Percentiles rank a stretch among this genome's conserved stretches.
Evolutionary conservation across 2,113 vertebrate species (phyloP).

Genomic region (Peromyscus leucopus): DNA sequence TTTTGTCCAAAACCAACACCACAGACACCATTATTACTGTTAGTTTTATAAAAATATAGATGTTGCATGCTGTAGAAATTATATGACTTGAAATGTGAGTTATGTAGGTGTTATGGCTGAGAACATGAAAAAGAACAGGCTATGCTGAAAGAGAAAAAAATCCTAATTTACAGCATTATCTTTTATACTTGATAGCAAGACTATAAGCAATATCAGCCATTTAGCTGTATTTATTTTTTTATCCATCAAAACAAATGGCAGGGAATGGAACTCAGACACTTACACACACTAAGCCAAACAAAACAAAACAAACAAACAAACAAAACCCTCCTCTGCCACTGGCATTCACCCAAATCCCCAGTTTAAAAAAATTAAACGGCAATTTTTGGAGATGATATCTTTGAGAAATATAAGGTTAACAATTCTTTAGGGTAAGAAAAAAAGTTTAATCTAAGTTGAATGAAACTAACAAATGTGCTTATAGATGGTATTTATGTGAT

Average conservation of each 20-base stretch:
- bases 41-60: neutral
- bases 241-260: neutral
- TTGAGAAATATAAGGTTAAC: neutral
- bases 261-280: neutral
- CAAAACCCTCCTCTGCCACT: neutral
- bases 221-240: neutral
- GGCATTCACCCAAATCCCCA: neutral
- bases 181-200: neutral
- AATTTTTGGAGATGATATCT: neutral
- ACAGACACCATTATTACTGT: slow-evolving; percentile 34
- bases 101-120: neutral
- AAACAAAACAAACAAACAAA: too few relatives aligned
- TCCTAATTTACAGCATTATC: neutral
- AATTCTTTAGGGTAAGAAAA: neutral
- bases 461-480: neutral
- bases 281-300: neutral
- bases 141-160: neutral
- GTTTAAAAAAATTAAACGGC: neutral
- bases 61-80: slow-evolving; percentile 14
- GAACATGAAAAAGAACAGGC: neutral
- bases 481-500: too few relatives aligned
- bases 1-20: slow-evolving; percentile 1
- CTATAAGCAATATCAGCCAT: neutral
- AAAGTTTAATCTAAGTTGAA: neutral
- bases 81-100: slow-evolving; percentile 17